Conservation (phyloP, 2,113 vertebrate species). For the Crotalus viridis region DNA sequence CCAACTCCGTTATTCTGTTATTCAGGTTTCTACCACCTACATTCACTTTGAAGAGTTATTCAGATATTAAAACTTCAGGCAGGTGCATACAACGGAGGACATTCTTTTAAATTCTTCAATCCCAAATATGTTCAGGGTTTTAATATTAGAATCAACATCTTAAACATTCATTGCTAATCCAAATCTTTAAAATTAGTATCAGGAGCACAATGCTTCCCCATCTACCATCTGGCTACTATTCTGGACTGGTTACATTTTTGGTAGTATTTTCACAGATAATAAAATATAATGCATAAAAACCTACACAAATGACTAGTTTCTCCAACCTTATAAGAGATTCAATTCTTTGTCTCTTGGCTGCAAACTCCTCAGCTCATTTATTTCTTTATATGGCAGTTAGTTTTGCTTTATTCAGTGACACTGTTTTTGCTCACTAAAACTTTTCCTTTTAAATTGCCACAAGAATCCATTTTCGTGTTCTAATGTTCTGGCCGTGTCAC, state of each 20-base stretch:
- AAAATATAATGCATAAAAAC: not conserved
- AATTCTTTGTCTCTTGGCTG: not conserved
- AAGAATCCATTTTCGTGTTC: conserved; percentile 29
- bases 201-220: not conserved
- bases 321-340: not conserved
- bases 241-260: not conserved
- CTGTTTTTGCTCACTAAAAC: conserved; percentile 10
- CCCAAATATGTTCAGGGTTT: not conserved
- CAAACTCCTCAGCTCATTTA: not conserved
- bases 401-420: not conserved
- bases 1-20: not conserved
- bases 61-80: not conserved
- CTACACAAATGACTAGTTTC: not conserved
- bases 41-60: not conserved
- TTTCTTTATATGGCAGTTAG: conserved; percentile 18
- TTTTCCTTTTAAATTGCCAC: conserved; percentile 47
- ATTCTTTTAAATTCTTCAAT: not conserved
- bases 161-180: not conserved
- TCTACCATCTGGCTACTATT: not conserved
- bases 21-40: not conserved
- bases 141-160: not conserved
- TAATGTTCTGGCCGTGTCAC: conserved; percentile 1
- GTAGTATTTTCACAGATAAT: not conserved
- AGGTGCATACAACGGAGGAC: not conserved
- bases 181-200: not conserved